These are phyloP conservation scores for Atlantisia rogersi DNA, from an alignment of 2,113 vertebrate genomes.

Conservation along the genomic window DNA sequence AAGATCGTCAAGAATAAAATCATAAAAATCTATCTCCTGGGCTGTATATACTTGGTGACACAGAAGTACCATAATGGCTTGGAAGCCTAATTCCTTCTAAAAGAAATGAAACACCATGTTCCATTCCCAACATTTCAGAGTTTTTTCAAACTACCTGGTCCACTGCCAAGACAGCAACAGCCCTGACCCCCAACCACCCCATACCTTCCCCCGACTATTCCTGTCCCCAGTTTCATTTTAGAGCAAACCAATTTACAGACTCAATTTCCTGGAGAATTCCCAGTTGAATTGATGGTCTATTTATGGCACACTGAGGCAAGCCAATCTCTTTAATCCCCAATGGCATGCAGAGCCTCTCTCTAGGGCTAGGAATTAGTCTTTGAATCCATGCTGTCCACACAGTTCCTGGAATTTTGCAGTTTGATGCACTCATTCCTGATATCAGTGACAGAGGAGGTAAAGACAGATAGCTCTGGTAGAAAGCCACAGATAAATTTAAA, in stretches of 20 bases:
- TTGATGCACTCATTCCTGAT: neutral
- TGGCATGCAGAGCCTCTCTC: neutral
- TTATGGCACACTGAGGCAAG: neutral
- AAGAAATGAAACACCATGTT: neutral
- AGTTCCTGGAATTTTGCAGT: neutral
- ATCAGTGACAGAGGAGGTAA: neutral
- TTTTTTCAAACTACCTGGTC: neutral
- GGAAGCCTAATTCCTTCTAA: neutral
- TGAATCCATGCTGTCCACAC: neutral
- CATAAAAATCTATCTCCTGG: neutral
- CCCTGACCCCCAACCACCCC: accelerated
- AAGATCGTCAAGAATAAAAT: neutral
- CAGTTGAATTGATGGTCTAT: neutral
- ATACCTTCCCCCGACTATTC: neutral
- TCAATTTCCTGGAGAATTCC: neutral
- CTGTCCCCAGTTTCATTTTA: neutral
- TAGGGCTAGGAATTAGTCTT: neutral
- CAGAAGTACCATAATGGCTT: neutral
- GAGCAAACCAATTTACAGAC: neutral
- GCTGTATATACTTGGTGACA: neutral
- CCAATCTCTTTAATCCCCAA: neutral
- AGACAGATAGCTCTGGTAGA: neutral
- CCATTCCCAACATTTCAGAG: neutral
- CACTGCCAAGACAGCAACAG: neutral
- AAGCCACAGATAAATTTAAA: neutral